Evolutionary conservation across 2,113 vertebrate species (phyloP).

Genomic region (Casuarius casuarius): DNA sequence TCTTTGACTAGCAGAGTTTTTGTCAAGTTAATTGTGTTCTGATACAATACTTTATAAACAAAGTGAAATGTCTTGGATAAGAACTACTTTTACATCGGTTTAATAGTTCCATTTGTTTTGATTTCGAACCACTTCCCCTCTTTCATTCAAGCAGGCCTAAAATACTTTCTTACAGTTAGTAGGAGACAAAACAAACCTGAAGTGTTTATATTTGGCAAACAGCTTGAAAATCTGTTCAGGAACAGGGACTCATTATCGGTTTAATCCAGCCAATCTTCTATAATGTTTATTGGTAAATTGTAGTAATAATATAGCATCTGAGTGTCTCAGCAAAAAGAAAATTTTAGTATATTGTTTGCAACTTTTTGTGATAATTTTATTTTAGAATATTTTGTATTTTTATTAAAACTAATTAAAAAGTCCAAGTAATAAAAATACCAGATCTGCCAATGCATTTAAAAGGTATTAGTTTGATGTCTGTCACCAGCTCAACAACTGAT

Average conservation of each 20-base stretch:
- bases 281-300: neutral
- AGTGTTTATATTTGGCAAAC: neutral
- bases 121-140: neutral
- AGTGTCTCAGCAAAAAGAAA: neutral
- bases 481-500: neutral
- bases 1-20: neutral
- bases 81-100: neutral
- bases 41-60: neutral
- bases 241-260: neutral
- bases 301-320: neutral
- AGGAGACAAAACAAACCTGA: neutral
- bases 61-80: neutral
- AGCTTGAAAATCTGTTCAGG: neutral
- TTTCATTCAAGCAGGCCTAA: neutral
- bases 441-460: neutral
- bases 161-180: neutral
- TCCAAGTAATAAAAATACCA: neutral
- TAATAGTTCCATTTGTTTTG: neutral
- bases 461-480: neutral
- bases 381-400: neutral
- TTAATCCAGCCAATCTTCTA: neutral
- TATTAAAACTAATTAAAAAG: neutral
- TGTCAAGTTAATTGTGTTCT: neutral
- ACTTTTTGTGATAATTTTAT: neutral
- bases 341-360: neutral